Evolutionary conservation across 2,797 vertebrate species (phyloP), one percentile per base, ranked within the genome.

Genomic region (Sebastiscus tertius): DNA sequence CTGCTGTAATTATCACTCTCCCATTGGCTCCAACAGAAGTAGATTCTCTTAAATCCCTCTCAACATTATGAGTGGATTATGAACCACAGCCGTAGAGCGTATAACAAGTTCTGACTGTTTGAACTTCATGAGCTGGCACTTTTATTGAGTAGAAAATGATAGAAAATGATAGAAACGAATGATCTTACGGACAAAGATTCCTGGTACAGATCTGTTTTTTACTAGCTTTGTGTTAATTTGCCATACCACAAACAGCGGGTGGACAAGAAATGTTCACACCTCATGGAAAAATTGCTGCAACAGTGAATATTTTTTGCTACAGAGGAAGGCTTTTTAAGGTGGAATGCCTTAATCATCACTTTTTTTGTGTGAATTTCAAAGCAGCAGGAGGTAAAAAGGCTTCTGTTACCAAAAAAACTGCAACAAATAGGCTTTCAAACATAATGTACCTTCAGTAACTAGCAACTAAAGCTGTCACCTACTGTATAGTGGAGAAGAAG

Each of bases 1-100:
- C 86, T 80, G 85, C 86, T 83, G 81, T 93, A 90, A 94, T 93
- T 93, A 93, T 91, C 77, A 59, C 77, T 88, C 85, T 86, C 60
- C 81, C 69, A 76, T 88, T 92, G 86, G 87, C 84, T 90, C 64
- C 80, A 84, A 92, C 79, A 87, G 82, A 87, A 81, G 88, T 80
- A 88, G 81, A 92, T 91, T 92, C 79, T 82, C 64, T 89, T 90
- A 90, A 93, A 92, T 89, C 90, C 92, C 78, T 75, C 87, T 93
- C 87, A 90, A 82, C 77, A 85, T 88, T 87, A 86, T 72, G 85
- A 93, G 84, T 86, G 87, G 87, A 93, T 94, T 92, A 91, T 87
- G 80, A 88, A 78, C 88, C 79, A 80, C 61, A 79, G 81, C 72
- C 70, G 58, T 59, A 65, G 79, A 33, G 62, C 79, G 69, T 79